These are phyloP conservation scores for Neomonachus schauinslandi DNA, from an alignment of 2,113 vertebrate species.

Conservation along the genomic window DNA sequence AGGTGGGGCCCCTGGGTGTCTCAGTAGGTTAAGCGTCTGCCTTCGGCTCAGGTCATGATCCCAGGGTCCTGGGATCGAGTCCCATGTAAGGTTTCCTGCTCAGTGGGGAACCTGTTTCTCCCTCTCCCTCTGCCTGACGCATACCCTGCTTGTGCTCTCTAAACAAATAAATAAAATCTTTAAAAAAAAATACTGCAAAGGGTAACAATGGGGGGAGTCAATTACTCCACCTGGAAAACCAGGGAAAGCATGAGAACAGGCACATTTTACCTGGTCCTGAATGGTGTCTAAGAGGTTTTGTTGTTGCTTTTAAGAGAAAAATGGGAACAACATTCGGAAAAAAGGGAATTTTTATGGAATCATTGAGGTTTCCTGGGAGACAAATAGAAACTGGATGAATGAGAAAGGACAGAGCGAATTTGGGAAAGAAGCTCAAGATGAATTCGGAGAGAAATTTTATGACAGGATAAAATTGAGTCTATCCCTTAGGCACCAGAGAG, in stretches of 20 bases:
- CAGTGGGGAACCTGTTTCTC: no score
- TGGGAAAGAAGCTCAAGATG: neutral
- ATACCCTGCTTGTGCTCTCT: no score
- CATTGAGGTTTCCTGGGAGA: neutral
- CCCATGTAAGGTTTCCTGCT: no score
- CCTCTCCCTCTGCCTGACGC: no score
- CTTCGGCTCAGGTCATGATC: no score
- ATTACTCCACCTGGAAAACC: neutral
- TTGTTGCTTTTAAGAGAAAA: neutral
- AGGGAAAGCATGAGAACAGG: neutral
- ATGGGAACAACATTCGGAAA: neutral
- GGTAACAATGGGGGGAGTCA: neutral
- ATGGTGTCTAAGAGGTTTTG: neutral
- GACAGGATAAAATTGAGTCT: constrained; percentile 6
- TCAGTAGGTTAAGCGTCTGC: no score
- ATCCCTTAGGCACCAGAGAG: neutral
- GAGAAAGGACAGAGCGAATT: neutral
- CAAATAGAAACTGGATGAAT: constrained; percentile 11
- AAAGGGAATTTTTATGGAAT: constrained; percentile 49
- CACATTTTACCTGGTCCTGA: neutral
- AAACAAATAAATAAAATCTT: neutral
- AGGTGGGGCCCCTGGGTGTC: no score
- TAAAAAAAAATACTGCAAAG: neutral
- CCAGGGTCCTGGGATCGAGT: no score
- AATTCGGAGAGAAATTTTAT: neutral